Evolutionary conservation across 92 coral and sea anemone genomes (phyloP).

Genomic region (Zoanthus solanderi): DNA sequence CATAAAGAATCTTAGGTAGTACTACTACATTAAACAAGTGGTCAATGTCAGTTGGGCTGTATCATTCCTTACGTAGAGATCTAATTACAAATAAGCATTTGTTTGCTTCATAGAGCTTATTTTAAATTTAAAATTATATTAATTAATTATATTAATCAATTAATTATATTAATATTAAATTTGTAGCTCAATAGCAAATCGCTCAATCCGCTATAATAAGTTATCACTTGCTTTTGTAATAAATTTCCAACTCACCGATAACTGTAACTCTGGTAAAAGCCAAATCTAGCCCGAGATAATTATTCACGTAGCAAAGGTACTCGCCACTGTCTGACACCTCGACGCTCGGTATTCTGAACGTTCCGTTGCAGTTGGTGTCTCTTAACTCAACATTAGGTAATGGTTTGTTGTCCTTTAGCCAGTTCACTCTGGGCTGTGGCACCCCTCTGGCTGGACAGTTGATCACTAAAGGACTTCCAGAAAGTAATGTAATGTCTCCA

Average conservation of each 20-base stretch:
- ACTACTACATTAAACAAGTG: too few species aligned
- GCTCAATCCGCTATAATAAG: too few species aligned
- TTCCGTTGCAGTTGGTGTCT: conserved; percentile 81
- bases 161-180: too few species aligned
- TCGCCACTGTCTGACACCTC: conserved; percentile 76
- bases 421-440: conserved; percentile 82
- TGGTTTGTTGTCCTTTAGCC: conserved; percentile 78
- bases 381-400: conserved; percentile 66
- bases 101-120: too few species aligned
- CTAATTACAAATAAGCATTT: too few species aligned
- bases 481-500: conserved; percentile 67
- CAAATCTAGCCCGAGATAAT: conserved; percentile 85
- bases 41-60: too few species aligned
- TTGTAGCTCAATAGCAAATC: too few species aligned
- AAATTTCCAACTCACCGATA: conserved; percentile 50
- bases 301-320: conserved; percentile 78
- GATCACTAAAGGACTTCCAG: conserved; percentile 71
- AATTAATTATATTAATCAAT: too few species aligned
- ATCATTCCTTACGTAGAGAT: too few species aligned
- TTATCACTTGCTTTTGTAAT: too few species aligned
- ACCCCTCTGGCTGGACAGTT: conserved; percentile 86
- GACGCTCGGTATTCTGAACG: conserved; percentile 64
- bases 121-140: too few species aligned
- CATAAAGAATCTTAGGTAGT: too few species aligned
- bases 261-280: conserved; percentile 78